These are phyloP conservation scores for Calyptomena viridis DNA, from an alignment of 2,113 vertebrate genomes.

Conservation along the genomic window DNA sequence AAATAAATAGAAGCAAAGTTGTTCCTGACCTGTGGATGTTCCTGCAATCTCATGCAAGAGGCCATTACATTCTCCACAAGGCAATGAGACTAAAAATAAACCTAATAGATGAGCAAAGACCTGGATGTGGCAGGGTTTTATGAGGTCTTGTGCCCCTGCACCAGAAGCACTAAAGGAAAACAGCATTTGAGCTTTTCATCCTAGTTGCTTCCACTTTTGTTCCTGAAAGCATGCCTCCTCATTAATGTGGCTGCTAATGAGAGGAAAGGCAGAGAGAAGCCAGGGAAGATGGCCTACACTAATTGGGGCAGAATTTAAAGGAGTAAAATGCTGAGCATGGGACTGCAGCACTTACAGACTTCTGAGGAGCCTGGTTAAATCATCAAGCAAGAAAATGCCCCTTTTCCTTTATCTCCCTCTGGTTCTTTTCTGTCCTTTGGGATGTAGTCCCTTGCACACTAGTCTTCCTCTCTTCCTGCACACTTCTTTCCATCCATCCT, in stretches of 20 bases:
- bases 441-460: neutral
- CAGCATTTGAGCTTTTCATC: neutral
- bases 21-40: neutral
- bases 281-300: neutral
- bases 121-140: neutral
- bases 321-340: neutral
- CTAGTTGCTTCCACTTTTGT: neutral
- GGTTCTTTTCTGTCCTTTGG: neutral
- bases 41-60: neutral
- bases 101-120: neutral
- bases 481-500: neutral
- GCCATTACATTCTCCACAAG: neutral
- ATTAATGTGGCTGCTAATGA: accelerated
- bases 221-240: neutral
- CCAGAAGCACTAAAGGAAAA: neutral
- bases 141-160: neutral
- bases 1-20: neutral
- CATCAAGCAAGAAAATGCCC: neutral
- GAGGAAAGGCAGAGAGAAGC: neutral
- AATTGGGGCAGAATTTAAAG: neutral
- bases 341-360: neutral
- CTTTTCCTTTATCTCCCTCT: neutral
- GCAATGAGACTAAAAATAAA: neutral
- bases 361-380: neutral
- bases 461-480: neutral